A percentile compares a stretch with the other conserved stretches of the same genome.
phyloP scores from a whole-genome alignment of 2,113 vertebrate species.

The Podarcis cretensis region DNA sequence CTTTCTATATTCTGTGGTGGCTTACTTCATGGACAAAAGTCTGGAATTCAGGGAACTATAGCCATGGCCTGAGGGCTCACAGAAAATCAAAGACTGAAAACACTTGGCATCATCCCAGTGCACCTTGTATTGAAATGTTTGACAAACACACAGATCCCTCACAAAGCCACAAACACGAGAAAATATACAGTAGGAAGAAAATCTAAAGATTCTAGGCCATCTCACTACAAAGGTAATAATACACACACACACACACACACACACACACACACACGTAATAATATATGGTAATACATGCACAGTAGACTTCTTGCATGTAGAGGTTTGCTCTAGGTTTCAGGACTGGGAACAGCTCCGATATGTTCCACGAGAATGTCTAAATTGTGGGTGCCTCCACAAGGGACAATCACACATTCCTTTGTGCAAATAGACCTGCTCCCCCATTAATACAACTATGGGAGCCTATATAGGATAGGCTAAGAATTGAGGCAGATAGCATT shows the following conservation, averaged over 20 bases:
- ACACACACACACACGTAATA: neutral
- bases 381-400: no score
- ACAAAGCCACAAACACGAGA: neutral
- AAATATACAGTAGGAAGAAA: neutral
- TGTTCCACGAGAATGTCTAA: neutral
- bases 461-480: neutral
- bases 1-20: constrained; percentile 24
- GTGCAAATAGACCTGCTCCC: neutral
- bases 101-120: constrained; percentile 28
- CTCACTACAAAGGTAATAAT: constrained; percentile 26
- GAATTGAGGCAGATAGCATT: neutral
- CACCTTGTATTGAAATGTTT: constrained; percentile 26
- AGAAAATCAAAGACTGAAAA: constrained; percentile 44
- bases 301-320: neutral
- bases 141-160: neutral
- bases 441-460: neutral
- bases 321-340: neutral
- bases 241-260: neutral
- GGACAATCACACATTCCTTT: neutral
- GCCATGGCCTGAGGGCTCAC: constrained; percentile 2
- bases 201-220: neutral
- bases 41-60: constrained; percentile 38
- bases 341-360: neutral
- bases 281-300: neutral
- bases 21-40: constrained; percentile 42